Conservation (phyloP, 2,797 vertebrate species). For the Amazona finschi region DNA sequence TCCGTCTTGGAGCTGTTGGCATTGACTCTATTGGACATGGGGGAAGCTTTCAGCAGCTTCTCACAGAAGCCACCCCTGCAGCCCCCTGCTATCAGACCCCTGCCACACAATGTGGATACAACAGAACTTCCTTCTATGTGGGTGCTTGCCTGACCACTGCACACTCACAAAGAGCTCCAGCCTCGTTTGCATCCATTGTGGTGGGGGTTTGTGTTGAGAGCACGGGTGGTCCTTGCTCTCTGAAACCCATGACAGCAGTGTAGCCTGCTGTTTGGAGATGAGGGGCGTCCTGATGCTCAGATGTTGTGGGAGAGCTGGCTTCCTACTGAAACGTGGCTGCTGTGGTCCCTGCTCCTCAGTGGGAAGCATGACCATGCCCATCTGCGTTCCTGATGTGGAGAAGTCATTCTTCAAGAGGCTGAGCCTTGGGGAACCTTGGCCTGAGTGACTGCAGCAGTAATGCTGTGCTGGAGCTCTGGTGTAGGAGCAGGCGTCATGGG, state of each 20-base stretch:
- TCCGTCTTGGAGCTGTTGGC: neutral
- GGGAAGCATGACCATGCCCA: rapidly evolving
- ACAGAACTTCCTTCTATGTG: neutral
- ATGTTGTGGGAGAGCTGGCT: neutral
- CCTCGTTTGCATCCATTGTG: neutral
- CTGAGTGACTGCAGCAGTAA: neutral
- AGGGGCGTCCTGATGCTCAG: neutral
- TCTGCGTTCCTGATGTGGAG: rapidly evolving
- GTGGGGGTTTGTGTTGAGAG: rapidly evolving
- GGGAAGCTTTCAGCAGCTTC: neutral
- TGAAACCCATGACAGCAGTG: neutral
- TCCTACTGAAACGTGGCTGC: neutral
- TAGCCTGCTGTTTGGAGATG: neutral
- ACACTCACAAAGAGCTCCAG: rapidly evolving
- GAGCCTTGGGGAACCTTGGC: neutral
- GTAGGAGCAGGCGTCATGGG: neutral
- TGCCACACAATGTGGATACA: neutral
- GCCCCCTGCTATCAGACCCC: neutral
- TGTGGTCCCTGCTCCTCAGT: neutral
- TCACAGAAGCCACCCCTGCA: neutral
- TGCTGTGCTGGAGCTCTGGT: neutral
- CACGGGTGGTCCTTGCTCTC: neutral
- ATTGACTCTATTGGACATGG: neutral
- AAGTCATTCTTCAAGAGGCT: neutral
- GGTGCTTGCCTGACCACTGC: neutral